Evolutionary conservation across 2,888 invertebrate species (phyloP).

Genomic region (Metallyticus violacea): DNA sequence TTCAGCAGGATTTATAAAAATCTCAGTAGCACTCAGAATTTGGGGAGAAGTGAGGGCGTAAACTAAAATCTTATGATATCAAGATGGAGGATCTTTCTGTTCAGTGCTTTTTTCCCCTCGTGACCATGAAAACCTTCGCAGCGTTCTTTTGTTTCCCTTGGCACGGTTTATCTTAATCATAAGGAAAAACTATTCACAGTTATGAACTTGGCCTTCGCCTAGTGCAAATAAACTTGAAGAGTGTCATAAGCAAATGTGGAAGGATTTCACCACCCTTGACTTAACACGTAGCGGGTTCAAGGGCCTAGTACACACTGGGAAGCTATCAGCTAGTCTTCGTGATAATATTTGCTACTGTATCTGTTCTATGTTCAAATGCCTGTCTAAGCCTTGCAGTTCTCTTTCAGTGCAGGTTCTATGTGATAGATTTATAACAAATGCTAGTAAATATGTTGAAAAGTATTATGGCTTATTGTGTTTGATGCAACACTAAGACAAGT

Average conservation of each 20-base stretch:
- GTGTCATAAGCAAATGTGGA: not conserved
- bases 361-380: too few relatives aligned
- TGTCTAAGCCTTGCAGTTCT: too few relatives aligned
- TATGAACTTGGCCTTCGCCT: not conserved
- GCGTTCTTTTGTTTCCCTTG: not conserved
- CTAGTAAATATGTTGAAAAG: too few relatives aligned
- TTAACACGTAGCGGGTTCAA: not conserved
- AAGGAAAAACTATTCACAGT: not conserved
- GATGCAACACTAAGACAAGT: too few relatives aligned
- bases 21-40: not conserved
- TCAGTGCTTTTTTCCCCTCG: not conserved
- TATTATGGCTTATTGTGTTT: too few relatives aligned
- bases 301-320: too few relatives aligned
- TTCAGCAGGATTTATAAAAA: too few relatives aligned
- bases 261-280: not conserved
- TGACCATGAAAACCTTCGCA: not conserved
- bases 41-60: not conserved
- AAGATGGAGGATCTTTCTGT: not conserved
- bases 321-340: not conserved
- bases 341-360: too few relatives aligned
- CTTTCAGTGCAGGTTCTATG: too few relatives aligned
- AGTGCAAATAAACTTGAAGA: not conserved
- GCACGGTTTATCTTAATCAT: not conserved
- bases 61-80: not conserved
- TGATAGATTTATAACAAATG: too few relatives aligned